Percentiles rank a stretch among this genome's conserved stretches.
Evolutionary conservation across 2,113 vertebrate species (phyloP).

Genomic region (Poeciliopsis prolifica): DNA sequence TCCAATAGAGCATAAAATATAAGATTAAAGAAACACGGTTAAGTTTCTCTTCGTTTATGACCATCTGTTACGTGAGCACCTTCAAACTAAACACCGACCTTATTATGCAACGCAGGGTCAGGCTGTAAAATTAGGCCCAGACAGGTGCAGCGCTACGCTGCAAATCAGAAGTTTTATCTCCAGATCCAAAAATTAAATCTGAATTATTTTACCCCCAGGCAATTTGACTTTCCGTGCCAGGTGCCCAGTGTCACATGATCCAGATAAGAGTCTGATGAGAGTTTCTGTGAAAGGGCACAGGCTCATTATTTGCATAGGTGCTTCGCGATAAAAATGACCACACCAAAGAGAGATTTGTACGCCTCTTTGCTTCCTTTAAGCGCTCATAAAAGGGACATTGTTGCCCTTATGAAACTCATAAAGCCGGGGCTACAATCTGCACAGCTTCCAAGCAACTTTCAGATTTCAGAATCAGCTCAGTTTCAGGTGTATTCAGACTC

Average conservation of each 20-base stretch:
- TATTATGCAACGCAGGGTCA: constrained; percentile 15
- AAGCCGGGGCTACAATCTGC: background rate
- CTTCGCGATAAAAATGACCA: constrained; percentile 48
- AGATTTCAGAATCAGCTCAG: constrained; percentile 2
- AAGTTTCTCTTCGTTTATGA: constrained; percentile 4
- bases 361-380: constrained; percentile 30
- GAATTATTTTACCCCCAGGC: constrained; percentile 19
- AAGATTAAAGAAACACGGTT: background rate
- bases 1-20: background rate
- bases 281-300: constrained; percentile 47
- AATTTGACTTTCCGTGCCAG: constrained; percentile 25
- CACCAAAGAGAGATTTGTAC: constrained; percentile 33
- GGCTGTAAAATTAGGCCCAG: background rate
- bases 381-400: constrained; percentile 15
- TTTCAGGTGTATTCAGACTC: background rate
- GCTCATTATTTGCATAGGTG: constrained; percentile 63
- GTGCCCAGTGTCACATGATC: constrained; percentile 33
- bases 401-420: background rate
- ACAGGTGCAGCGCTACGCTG: background rate
- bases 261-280: constrained; percentile 56
- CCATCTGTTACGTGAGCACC: constrained; percentile 32
- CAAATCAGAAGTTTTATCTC: background rate
- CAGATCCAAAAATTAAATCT: background rate
- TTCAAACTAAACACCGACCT: constrained; percentile 16
- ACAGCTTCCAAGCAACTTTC: background rate